Percentiles rank a stretch among this genome's conserved stretches.
Evolutionary conservation across 2,113 vertebrate species (phyloP).

Genomic region (Seriola quinqueradiata): DNA sequence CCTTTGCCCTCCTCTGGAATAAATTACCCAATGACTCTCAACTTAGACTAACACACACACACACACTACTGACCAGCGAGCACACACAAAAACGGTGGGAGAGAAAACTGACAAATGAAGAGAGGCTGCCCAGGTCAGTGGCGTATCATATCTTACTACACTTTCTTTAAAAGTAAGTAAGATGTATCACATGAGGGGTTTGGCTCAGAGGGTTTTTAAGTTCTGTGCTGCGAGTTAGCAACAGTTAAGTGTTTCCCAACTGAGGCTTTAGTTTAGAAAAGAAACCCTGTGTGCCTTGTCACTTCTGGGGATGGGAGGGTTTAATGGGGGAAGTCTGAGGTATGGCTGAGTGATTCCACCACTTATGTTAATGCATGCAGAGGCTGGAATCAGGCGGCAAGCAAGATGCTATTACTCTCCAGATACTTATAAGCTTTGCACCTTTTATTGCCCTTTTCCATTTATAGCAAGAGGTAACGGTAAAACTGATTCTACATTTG

Average conservation of each 20-base stretch:
- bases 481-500: slow-evolving; percentile 31
- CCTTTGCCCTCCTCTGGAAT: slow-evolving; percentile 81
- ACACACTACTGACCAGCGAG: slow-evolving; percentile 35
- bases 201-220: not conserved
- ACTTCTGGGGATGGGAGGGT: slow-evolving; percentile 36
- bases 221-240: not conserved
- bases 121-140: slow-evolving; percentile 43
- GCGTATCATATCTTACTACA: slow-evolving; percentile 38
- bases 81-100: slow-evolving; percentile 52
- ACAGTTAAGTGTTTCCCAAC: slow-evolving; percentile 30
- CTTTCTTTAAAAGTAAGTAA: slow-evolving; percentile 13
- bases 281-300: slow-evolving; percentile 36
- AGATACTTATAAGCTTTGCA: slow-evolving; percentile 45
- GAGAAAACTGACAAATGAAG: slow-evolving; percentile 59
- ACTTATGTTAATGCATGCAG: slow-evolving; percentile 43
- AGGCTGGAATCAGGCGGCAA: slow-evolving; percentile 36
- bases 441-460: slow-evolving; percentile 41
- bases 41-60: slow-evolving; percentile 67
- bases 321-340: slow-evolving; percentile 27
- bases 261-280: slow-evolving; percentile 20
- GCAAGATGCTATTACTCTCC: slow-evolving; percentile 34
- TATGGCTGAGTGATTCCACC: slow-evolving; percentile 51
- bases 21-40: slow-evolving; percentile 81
- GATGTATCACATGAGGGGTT: slow-evolving; percentile 9
- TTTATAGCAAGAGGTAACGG: slow-evolving; percentile 20